phyloP scores from a whole-genome alignment of 2,888 invertebrate species.

The Drosophila meridiana region DNA sequence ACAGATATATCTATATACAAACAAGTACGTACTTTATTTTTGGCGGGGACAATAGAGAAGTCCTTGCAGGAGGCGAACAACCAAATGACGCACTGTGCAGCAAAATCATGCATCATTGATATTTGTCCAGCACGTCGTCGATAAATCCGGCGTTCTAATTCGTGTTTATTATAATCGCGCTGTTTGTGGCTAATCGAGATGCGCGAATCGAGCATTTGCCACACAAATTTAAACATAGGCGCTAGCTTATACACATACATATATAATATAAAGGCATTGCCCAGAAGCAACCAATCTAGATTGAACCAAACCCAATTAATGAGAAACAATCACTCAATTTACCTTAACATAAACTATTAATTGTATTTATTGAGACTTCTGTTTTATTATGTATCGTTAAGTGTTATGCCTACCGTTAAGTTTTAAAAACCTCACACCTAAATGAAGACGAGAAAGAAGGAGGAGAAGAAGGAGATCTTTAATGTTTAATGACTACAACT shows the following conservation, averaged over 20 bases:
- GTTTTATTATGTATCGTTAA: conserved; percentile 65
- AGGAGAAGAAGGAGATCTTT: conserved; percentile 6
- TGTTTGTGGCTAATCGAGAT: conserved; percentile 44
- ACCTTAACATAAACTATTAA: conserved; percentile 57
- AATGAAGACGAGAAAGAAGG: background rate
- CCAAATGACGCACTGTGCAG: conserved; percentile 35
- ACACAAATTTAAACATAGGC: conserved; percentile 32
- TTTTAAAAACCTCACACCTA: conserved; percentile 61
- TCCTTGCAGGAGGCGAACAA: conserved; percentile 20
- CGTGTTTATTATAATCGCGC: conserved; percentile 38
- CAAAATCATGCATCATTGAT: conserved; percentile 79
- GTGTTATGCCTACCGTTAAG: conserved; percentile 80
- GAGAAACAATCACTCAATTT: conserved; percentile 81
- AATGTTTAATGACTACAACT: conserved; percentile 45
- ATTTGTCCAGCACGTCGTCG: conserved; percentile 75
- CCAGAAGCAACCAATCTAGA: conserved; percentile 34
- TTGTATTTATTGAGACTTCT: conserved; percentile 60
- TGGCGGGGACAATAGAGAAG: conserved; percentile 26
- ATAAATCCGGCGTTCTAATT: conserved; percentile 23
- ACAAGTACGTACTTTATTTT: conserved; percentile 70
- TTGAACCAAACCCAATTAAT: conserved; percentile 75
- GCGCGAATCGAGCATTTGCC: conserved; percentile 29
- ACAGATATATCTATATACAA: conserved; percentile 65
- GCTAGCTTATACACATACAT: conserved; percentile 7
- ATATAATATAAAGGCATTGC: conserved; percentile 28